Base-by-base conservation (phyloP, 64 coral and sea anemone genomes). In the Cladopsammia gracilis region DNA sequence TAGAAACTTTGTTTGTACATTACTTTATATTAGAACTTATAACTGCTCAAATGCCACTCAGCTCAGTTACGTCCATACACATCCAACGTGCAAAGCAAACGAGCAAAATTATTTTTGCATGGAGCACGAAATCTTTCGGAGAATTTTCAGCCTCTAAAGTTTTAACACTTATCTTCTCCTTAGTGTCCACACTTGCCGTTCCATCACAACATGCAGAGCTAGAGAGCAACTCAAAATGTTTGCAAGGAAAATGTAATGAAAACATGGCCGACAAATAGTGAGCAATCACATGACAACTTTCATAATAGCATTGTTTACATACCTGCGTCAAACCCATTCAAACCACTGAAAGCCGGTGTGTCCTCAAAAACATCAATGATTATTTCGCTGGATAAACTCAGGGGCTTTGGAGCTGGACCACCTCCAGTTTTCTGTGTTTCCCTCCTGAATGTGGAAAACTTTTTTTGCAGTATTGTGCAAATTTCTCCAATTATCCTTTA, bases 391-490 rank as follows among this genome's bases (percentile, higher is more conserved):
- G 78, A 24, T 3, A 3, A 4, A 5, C 7, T 23, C 15, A 51
- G 78, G 23, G 51, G 18, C 78, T 82, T 64, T 19, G 54, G 56
- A 12, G 5, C 12, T 64, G 57, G 58, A 3, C 79, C 58, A 43
- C 79, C 58, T 60, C 53, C 79, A 67, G 79, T 83, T 83, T 62
- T 83, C 26, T 49, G 47, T 34, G 12, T 42, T 19, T 64, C 79
- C 23, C 56, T 45, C 24, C 25, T 83, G 56, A 83, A 83, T 48
- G 11, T 16, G 3, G 79, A 60, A 51, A 76, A 76, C 46, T 18
- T 64, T 64, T 6, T 64, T 66, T n/a, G 64, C 64, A 16, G 64
- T 66, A n/a, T 16, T 19, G 5, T 24, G 64, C 19, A 66, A 66
- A 20, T 66, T 66, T 66, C 23, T 66, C 64, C 18, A 66, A 3